Evolutionary conservation across 2,888 invertebrate species (phyloP), one percentile per base, ranked within the genome.

Genomic region (Heliconius charithonia): DNA sequence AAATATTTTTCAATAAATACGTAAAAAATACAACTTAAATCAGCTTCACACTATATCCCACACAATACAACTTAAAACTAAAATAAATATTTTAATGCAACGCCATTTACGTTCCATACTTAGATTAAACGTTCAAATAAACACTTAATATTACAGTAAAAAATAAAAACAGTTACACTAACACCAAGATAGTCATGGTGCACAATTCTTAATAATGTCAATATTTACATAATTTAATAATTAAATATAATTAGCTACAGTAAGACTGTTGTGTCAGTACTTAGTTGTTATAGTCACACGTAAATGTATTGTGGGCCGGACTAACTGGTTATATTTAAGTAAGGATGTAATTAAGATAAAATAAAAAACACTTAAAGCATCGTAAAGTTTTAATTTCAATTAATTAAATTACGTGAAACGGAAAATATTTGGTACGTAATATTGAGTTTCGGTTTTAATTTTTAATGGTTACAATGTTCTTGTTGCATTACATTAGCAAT

Each of bases 281-380:
- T 67, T n/a, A 25, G 41, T 67, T 67, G 67, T 67, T 67, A 67
- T 67, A 67, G 25, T 25, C 67, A 41, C 69, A 45, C 16, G 45
- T 45, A 69, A 67, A 41, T 67, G 69, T 69, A 69, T 69, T 45
- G 69, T 69, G 69, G 69, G 69, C 41, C 41, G 69, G 69, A 69
- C 69, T 69, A 69, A 69, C 69, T 45, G 69, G 69, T 69, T 69
- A 45, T 69, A 45, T 25, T 69, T 69, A 41, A 69, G 69, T 45
- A 45, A 69, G 69, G 69, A 69, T 69, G 69, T 69, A 69, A 69
- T 69, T 69, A 69, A 69, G 69, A 69, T 69, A 69, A 69, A 41
- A 69, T 69, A 69, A 69, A 37, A 69, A 69, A 41, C 41, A 37
- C 69, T 69, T 69, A 45, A 69, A 45, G 41, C 45, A 45, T 69